These are phyloP conservation scores for Discoglossus pictus DNA, from an alignment of 2,797 vertebrate genomes.

Conservation along the genomic window DNA sequence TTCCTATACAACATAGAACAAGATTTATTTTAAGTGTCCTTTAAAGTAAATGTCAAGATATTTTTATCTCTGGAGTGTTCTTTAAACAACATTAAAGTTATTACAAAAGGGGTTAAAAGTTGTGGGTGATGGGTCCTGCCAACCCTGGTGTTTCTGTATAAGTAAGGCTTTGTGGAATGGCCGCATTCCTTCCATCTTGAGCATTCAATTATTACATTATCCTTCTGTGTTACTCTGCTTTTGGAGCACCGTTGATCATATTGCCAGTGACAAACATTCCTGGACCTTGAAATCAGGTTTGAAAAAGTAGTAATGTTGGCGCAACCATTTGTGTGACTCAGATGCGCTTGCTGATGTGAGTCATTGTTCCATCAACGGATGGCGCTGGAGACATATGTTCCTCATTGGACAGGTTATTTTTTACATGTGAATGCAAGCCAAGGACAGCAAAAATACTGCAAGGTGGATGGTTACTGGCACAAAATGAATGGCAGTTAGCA, in stretches of 20 bases:
- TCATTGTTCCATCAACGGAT: neutral
- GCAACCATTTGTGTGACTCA: too few species aligned
- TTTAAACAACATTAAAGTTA: too few species aligned
- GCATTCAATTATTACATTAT: neutral
- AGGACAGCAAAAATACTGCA: neutral
- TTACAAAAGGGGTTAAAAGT: neutral
- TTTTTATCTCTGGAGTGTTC: too few species aligned
- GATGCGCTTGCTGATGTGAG: neutral
- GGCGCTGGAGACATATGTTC: neutral
- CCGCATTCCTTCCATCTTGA: neutral
- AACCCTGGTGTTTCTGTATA: too few species aligned
- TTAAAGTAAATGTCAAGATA: too few species aligned
- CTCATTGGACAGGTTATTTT: constrained; percentile 9
- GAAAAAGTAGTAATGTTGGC: too few species aligned
- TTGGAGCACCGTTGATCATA: neutral
- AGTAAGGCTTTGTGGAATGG: too few species aligned
- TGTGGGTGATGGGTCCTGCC: neutral
- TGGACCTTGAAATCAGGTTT: too few species aligned
- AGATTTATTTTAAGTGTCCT: too few species aligned
- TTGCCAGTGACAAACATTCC: too few species aligned
- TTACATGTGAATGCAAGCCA: constrained; percentile 7
- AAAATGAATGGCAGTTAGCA: constrained; percentile 4
- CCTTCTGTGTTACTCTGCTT: neutral
- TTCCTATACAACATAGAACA: too few species aligned
- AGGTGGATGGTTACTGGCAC: constrained; percentile 17